Conservation (phyloP, 2,113 vertebrate genomes). For the Saguinus midas region DNA sequence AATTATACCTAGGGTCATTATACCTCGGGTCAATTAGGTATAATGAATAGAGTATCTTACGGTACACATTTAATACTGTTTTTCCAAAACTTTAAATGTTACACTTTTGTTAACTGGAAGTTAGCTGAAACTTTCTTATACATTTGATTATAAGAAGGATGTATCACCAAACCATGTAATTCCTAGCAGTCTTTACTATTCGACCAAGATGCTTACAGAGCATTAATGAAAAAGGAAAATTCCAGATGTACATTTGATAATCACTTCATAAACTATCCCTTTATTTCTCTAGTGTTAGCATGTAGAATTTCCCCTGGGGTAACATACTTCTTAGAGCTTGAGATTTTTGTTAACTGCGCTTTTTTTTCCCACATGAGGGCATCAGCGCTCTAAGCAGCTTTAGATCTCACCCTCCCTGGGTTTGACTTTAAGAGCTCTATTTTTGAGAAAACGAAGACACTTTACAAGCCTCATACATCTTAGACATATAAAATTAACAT, state of each 20-base stretch:
- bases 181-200: not conserved
- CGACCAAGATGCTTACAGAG: not conserved
- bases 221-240: not conserved
- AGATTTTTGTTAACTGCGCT: conserved; percentile 59
- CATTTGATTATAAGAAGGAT: not conserved
- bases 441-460: conserved; percentile 45
- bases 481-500: conserved; percentile 30
- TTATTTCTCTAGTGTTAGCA: not conserved
- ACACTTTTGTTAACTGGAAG: conserved; percentile 12
- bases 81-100: not conserved
- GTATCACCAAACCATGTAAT: not conserved
- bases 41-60: not conserved
- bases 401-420: not conserved
- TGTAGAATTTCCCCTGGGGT: not conserved
- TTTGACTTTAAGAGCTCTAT: conserved; percentile 54
- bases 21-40: too few species aligned
- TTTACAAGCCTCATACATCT: conserved; percentile 39
- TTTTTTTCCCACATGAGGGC: conserved; percentile 84
- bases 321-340: not conserved
- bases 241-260: not conserved
- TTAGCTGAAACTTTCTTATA: not conserved
- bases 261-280: not conserved
- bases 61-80: not conserved
- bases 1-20: too few species aligned
- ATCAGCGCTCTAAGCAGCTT: conserved; percentile 75